These are phyloP conservation scores for Mycetomoellerius zeteki DNA, from an alignment of 1,140 invertebrate species.

Conservation along the genomic window DNA sequence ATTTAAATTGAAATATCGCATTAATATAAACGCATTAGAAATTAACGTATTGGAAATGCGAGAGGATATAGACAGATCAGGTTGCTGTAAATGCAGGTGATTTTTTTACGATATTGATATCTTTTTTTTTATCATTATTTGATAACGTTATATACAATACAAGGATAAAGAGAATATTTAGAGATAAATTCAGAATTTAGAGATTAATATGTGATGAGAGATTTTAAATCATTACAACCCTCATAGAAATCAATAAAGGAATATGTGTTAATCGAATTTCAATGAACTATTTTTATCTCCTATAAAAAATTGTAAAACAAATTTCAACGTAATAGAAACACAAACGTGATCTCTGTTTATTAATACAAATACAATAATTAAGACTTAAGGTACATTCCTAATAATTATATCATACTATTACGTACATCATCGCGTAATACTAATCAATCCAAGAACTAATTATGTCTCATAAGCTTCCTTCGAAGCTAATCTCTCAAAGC, in stretches of 20 bases:
- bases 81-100: no score
- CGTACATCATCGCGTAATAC: neutral
- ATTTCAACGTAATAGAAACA: neutral
- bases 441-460: conserved; percentile 62
- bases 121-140: no score
- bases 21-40: neutral
- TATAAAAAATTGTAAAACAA: neutral
- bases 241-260: neutral
- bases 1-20: neutral
- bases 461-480: conserved; percentile 44
- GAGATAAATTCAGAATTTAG: no score
- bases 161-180: no score
- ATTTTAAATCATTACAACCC: neutral
- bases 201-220: neutral
- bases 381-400: neutral
- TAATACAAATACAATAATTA: neutral
- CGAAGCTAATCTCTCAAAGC: conserved; percentile 61
- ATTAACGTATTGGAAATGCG: neutral
- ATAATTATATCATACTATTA: neutral
- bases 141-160: no score
- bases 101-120: no score
- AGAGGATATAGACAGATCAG: neutral
- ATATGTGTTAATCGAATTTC: neutral
- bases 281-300: neutral
- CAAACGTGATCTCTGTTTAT: neutral